A percentile compares a stretch with the other conserved stretches of the same genome.
Conservation (phyloP, 2,888 invertebrate genomes). For the Melinaea menophilus region DNA sequence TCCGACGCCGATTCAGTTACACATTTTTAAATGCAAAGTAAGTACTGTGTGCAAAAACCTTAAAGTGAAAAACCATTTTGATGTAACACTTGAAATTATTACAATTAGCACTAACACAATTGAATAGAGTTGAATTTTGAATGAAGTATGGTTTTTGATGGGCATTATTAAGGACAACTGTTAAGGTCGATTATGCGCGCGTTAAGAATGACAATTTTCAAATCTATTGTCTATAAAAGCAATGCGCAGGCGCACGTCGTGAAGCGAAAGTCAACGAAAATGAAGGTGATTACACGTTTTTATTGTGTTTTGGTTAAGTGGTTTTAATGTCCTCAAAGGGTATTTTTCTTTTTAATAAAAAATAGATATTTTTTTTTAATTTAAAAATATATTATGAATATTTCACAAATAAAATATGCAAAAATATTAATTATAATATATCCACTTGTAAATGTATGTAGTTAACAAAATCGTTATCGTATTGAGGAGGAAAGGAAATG, state of each 20-base stretch:
- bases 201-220: slow-evolving; percentile 56
- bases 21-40: slow-evolving; percentile 3
- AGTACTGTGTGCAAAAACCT: slow-evolving; percentile 5
- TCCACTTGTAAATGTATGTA: slow-evolving; percentile 4
- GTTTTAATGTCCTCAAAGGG: slow-evolving; percentile 26
- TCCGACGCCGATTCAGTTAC: not conserved
- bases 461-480: not conserved
- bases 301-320: slow-evolving; percentile 39
- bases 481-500: not conserved
- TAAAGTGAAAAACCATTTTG: slow-evolving; percentile 13
- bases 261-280: slow-evolving; percentile 68
- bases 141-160: slow-evolving; percentile 13
- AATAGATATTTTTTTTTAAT: no score
- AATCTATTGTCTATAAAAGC: slow-evolving; percentile 70
- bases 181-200: slow-evolving; percentile 59
- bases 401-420: no score
- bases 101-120: not conserved
- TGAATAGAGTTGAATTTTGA: slow-evolving; percentile 12
- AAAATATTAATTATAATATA: no score
- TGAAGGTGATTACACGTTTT: slow-evolving; percentile 73
- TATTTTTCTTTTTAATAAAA: no score
- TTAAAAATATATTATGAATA: no score
- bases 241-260: slow-evolving; percentile 40
- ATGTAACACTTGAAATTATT: not conserved
- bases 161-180: slow-evolving; percentile 32